Percentiles rank a stretch among this genome's conserved stretches.
Conservation (phyloP, 2,797 vertebrate species). For the Hypotaenidia okinawae region DNA sequence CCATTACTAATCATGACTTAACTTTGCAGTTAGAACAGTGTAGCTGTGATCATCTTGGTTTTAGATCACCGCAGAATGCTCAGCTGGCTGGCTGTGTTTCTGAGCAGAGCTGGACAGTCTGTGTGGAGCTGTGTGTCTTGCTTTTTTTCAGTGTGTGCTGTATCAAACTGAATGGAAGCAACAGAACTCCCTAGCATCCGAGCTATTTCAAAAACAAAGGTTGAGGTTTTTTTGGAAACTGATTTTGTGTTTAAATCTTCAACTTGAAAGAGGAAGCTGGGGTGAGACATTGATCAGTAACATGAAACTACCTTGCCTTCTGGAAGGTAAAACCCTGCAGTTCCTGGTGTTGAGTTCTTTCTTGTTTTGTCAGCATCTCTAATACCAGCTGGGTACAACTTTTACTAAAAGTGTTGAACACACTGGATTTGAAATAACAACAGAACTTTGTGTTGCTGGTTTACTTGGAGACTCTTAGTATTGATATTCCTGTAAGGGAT, state of each 20-base stretch:
- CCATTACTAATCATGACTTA: background rate
- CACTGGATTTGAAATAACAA: background rate
- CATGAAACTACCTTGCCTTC: background rate
- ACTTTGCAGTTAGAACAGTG: background rate
- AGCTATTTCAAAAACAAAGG: background rate
- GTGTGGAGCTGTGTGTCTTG: background rate
- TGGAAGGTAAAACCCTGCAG: background rate
- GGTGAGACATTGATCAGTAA: background rate
- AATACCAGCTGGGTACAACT: background rate
- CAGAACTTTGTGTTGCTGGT: background rate
- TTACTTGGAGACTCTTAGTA: background rate
- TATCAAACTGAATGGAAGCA: background rate
- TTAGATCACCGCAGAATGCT: background rate
- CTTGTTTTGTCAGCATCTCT: accelerated
- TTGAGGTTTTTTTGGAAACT: background rate
- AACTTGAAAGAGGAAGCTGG: background rate
- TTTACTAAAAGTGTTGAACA: background rate
- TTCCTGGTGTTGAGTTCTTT: background rate
- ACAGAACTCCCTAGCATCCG: background rate
- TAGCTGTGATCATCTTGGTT: background rate
- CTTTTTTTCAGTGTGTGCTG: background rate
- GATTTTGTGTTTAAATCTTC: background rate
- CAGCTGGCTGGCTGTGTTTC: background rate
- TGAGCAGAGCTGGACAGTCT: background rate
- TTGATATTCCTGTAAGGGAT: background rate